These are phyloP conservation scores for Bergia sp. DNA, from an alignment of 92 coral and sea anemone genomes.

Conservation along the genomic window DNA sequence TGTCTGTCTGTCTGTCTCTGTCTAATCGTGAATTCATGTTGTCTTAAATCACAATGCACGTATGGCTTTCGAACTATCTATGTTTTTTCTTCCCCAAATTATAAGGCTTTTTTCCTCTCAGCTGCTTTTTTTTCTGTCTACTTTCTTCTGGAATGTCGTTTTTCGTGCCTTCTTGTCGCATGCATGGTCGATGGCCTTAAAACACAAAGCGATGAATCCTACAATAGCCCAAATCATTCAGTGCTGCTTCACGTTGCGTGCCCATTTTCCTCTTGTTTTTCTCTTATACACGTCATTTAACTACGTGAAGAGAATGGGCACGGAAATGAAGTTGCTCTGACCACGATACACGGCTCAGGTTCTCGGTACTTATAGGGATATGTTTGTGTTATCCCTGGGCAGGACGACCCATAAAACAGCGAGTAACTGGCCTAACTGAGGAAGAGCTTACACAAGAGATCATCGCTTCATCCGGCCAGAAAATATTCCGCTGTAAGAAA, in stretches of 20 bases:
- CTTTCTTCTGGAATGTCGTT: not conserved
- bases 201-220: not conserved
- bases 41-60: not conserved
- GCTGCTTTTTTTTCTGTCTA: not conserved
- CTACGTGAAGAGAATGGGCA: slow-evolving; percentile 22
- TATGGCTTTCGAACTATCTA: not conserved
- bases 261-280: slow-evolving; percentile 48
- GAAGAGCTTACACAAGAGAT: slow-evolving; percentile 91
- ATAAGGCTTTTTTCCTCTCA: not conserved
- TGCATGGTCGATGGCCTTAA: slow-evolving; percentile 4
- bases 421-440: slow-evolving; percentile 89
- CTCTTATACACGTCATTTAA: slow-evolving; percentile 43
- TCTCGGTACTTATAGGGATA: slow-evolving; percentile 45
- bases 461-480: slow-evolving; percentile 85
- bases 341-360: slow-evolving; percentile 16
- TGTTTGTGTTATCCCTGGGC: slow-evolving; percentile 18
- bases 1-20: not conserved
- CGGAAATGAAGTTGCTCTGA: slow-evolving; percentile 20
- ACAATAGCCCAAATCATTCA: slow-evolving; percentile 5
- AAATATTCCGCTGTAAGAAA: slow-evolving; percentile 93
- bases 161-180: slow-evolving; percentile 18
- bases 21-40: not conserved
- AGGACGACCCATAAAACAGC: slow-evolving; percentile 90
- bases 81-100: not conserved
- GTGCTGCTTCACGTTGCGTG: slow-evolving; percentile 54